These are phyloP conservation scores for Hylaea fasciaria DNA, from an alignment of 2,888 invertebrate species.

Conservation along the genomic window DNA sequence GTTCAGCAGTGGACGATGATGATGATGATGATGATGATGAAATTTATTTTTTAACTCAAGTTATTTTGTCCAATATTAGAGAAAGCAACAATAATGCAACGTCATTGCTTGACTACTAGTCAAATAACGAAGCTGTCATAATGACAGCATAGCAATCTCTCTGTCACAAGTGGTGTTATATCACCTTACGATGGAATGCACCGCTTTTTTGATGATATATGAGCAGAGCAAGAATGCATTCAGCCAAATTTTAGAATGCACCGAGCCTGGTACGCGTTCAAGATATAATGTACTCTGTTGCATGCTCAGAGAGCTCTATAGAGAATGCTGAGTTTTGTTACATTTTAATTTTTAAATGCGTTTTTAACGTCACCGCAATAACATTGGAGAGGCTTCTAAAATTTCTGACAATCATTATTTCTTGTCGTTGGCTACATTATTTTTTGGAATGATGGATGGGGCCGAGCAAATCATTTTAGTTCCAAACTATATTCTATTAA, in stretches of 20 bases:
- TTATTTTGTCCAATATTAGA: too few species aligned
- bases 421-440: background rate
- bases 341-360: constrained; percentile 4
- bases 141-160: constrained; percentile 34
- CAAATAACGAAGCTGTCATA: constrained; percentile 9
- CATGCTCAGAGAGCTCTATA: background rate
- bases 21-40: too few species aligned
- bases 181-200: constrained; percentile 45
- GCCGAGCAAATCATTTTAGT: background rate
- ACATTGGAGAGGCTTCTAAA: background rate
- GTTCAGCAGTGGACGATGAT: too few species aligned
- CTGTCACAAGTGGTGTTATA: constrained; percentile 42
- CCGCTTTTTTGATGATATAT: constrained; percentile 45
- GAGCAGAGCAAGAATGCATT: constrained; percentile 36
- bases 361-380: constrained; percentile 4
- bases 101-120: too few species aligned
- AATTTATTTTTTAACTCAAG: too few species aligned
- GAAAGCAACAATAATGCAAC: too few species aligned
- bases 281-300: constrained; percentile 5
- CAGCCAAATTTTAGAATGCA: constrained; percentile 32
- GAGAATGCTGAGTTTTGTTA: background rate
- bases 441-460: background rate
- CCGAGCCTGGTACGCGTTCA: background rate
- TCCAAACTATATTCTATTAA: too few species aligned
- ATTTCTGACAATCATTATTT: constrained; percentile 1